Evolutionary conservation across 2,888 invertebrate species (phyloP), one percentile per base, ranked within the genome.

Genomic region (Tiphia femorata): DNA sequence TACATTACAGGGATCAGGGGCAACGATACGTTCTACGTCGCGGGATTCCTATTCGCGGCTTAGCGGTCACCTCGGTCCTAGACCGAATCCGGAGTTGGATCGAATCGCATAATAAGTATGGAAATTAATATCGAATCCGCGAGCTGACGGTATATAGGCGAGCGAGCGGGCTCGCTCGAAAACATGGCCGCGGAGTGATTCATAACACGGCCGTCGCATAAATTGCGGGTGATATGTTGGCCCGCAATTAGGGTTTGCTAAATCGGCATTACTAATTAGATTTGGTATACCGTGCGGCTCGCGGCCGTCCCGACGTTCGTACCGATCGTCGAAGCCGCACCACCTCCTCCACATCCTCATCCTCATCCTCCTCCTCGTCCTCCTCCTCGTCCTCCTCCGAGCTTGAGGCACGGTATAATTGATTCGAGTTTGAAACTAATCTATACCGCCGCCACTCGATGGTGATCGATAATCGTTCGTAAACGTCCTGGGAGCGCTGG

Each of bases 261-360:
- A 76, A 79, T 78, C 77, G 76, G 72, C 73, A 78, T 77, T 72
- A 73, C 78, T 80, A 80, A 80, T 80, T 80, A 79, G 76, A 76
- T 77, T 73, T 65, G 70, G 70, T 63, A 59, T 58, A 65, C 66
- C 62, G 62, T 52, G 57, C 54, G 52, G 47, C 65, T 56, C 64
- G 58, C 67, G 44, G 43, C 50, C 47, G 67, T 67, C 51, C 60
- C 62, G 57, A 55, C 53, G 42, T 61, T 64, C 20, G 33, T 46
- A 46, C 14, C 46, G 20, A 10, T 10, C n/a, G 35, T 58, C 64
- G 59, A 62, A 61, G 55, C 23, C 16, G 21, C 8, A 40, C 21
- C 12, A 21, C 20, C 19, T 1, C 40, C 3, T 5, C 25, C 25
- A 25, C 25, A 8, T 40, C 12, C 40, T 19, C 25, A n/a, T 23